Conservation (phyloP, 1,140 invertebrate genomes). For the Trichomalopsis sarcophagae region DNA sequence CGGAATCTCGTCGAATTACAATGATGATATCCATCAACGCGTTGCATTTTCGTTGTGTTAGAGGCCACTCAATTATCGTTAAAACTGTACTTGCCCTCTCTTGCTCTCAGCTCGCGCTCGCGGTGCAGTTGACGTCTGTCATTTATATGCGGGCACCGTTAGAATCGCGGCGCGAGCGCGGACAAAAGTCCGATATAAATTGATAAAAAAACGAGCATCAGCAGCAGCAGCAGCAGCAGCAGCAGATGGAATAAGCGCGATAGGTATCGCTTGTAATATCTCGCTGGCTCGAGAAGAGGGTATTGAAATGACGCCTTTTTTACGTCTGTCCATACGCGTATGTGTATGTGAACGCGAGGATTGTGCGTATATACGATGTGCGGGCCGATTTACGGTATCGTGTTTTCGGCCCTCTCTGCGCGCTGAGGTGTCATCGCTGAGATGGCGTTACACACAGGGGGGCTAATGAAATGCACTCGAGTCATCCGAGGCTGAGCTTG, state of each 20-base stretch:
- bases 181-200: constrained; percentile 32
- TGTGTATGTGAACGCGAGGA: neutral
- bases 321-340: too few relatives aligned
- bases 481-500: neutral
- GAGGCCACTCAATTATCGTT: constrained; percentile 41
- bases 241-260: constrained; percentile 6
- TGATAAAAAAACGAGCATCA: constrained; percentile 42
- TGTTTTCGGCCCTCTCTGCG: neutral
- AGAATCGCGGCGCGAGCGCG: neutral
- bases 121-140: constrained; percentile 16
- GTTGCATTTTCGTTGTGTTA: constrained; percentile 37
- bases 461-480: constrained; percentile 9
- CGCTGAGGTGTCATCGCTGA: neutral
- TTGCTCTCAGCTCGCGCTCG: neutral
- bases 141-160: constrained; percentile 44
- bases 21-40: constrained; percentile 26
- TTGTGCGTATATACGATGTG: neutral
- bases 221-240: neutral
- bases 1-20: constrained; percentile 29
- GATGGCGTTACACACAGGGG: neutral
- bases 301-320: constrained; percentile 18
- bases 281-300: too few relatives aligned
- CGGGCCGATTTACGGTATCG: neutral
- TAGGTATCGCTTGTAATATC: constrained; percentile 15
- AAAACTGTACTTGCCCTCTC: constrained; percentile 47